Evolutionary conservation across 2,113 vertebrate genomes (phyloP).

Genomic region (Paracanthobrama guichenoti): DNA sequence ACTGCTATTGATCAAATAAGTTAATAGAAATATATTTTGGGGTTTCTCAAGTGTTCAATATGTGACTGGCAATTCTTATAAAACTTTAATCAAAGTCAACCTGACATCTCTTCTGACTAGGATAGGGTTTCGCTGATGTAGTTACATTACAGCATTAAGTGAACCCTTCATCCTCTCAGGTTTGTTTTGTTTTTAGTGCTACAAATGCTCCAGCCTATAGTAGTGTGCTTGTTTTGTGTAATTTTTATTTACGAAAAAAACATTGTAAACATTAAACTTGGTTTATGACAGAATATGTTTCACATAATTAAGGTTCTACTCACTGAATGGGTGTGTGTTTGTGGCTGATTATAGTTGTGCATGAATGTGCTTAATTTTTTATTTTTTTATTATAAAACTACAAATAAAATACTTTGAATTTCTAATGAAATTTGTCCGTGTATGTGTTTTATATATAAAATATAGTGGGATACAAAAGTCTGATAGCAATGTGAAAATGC

Average conservation of each 20-base stretch:
- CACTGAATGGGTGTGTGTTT: constrained; percentile 5
- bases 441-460: neutral
- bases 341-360: constrained; percentile 13
- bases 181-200: neutral
- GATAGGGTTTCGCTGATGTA: constrained; percentile 8
- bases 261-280: neutral
- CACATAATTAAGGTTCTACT: neutral
- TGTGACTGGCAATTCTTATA: constrained; percentile 13
- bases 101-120: constrained; percentile 28
- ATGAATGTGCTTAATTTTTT: constrained; percentile 43
- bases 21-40: constrained; percentile 33
- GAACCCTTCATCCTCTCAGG: neutral
- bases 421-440: neutral
- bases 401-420: constrained; percentile 36
- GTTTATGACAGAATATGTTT: neutral
- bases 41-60: constrained; percentile 7
- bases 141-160: constrained; percentile 29
- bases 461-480: neutral
- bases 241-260: neutral
- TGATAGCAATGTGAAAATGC: too few relatives aligned
- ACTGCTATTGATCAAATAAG: constrained; percentile 10
- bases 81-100: constrained; percentile 10
- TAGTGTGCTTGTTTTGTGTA: constrained; percentile 1
- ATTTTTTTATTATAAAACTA: neutral
- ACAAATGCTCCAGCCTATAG: constrained; percentile 4